A percentile compares a stretch with the other conserved stretches of the same genome.
These are phyloP conservation scores for Jordanella pulchra DNA, from an alignment of 2,797 vertebrate species.

Conservation along the genomic window DNA sequence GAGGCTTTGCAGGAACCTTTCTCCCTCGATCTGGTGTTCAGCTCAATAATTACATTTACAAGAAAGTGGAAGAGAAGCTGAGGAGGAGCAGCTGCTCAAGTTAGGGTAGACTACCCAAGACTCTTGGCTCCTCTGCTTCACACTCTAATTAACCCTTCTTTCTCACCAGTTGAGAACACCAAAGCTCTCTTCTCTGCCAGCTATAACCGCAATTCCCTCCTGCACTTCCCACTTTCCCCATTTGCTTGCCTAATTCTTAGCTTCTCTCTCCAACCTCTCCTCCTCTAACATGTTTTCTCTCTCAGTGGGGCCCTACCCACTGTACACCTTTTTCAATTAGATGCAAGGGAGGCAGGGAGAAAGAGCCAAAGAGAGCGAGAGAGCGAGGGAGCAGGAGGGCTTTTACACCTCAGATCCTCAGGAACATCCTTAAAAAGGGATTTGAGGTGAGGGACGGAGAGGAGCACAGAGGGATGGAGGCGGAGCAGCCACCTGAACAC, in stretches of 20 bases:
- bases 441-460: conserved; percentile 61
- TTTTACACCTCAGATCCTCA: conserved; percentile 76
- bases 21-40: conserved; percentile 69
- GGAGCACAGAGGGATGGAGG: conserved; percentile 53
- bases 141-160: conserved; percentile 49
- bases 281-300: conserved; percentile 42
- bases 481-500: conserved; percentile 68
- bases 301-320: conserved; percentile 60
- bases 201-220: conserved; percentile 16
- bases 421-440: conserved; percentile 73
- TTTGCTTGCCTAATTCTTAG: conserved; percentile 42
- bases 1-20: conserved; percentile 55
- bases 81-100: conserved; percentile 54
- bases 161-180: conserved; percentile 44
- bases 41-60: conserved; percentile 79
- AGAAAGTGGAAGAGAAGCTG: conserved; percentile 72
- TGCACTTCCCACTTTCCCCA: conserved; percentile 42
- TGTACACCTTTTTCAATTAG: conserved; percentile 76
- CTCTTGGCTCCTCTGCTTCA: conserved; percentile 55
- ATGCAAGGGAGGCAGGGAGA: conserved; percentile 66
- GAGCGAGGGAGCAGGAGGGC: conserved; percentile 59
- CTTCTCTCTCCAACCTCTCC: conserved; percentile 37
- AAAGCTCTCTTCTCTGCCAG: conserved; percentile 38
- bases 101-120: conserved; percentile 55
- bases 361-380: conserved; percentile 53